Evolutionary conservation across 2,113 vertebrate genomes (phyloP).

Genomic region (Genyomyrus donnyi): DNA sequence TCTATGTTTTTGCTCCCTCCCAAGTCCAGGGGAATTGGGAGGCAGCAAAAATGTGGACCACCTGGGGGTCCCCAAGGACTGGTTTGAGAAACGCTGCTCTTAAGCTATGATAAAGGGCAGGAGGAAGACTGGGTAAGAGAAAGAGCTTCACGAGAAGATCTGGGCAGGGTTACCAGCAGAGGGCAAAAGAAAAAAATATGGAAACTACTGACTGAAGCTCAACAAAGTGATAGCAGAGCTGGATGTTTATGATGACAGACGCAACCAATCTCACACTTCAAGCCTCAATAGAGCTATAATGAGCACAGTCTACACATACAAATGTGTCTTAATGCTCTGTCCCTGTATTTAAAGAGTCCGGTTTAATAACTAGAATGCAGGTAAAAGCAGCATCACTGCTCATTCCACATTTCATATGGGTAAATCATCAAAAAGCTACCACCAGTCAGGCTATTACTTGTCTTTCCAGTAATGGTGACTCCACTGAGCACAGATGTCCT

Average conservation of each 20-base stretch:
- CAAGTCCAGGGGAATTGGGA: neutral
- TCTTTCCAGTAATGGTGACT: conserved; percentile 95
- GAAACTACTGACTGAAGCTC: neutral
- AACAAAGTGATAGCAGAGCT: neutral
- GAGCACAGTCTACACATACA: neutral
- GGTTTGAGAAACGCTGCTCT: neutral
- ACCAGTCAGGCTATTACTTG: conserved; percentile 66
- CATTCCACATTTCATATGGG: neutral
- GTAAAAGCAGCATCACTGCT: neutral
- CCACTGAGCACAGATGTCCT: conserved; percentile 96
- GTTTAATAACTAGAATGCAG: neutral
- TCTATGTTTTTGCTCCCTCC: neutral
- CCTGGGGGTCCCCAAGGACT: no score
- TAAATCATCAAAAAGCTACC: neutral
- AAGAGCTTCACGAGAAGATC: neutral
- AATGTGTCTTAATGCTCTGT: neutral
- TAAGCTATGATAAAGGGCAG: neutral
- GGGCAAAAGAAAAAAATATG: neutral
- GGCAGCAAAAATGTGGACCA: no score
- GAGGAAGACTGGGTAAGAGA: neutral
- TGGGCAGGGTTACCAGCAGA: neutral
- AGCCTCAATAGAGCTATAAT: neutral
- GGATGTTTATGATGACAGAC: neutral
- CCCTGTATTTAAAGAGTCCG: neutral
- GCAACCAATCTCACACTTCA: neutral